Conservation (phyloP, 2,113 vertebrate species). For the Lasiurus borealis region DNA sequence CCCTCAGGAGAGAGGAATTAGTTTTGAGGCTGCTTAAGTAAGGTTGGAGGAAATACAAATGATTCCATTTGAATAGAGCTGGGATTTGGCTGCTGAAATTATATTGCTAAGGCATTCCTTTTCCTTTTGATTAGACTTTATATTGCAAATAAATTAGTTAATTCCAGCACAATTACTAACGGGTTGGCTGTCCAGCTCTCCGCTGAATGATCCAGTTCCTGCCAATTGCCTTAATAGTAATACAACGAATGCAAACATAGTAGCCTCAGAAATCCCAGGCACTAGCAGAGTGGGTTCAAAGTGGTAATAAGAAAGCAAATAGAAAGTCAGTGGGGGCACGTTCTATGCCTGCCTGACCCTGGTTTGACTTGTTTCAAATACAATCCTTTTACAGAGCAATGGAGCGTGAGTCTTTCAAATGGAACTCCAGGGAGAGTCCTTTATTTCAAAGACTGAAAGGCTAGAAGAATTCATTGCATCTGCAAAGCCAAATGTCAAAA, state of each 20-base stretch:
- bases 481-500: not conserved
- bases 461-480: slow-evolving; percentile 23
- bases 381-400: not conserved
- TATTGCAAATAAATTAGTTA: slow-evolving; percentile 30
- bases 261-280: not conserved
- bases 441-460: slow-evolving; percentile 21
- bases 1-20: not conserved
- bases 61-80: not conserved
- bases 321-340: not conserved
- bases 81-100: not conserved
- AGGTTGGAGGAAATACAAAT: not conserved
- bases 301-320: not conserved
- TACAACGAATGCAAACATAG: not conserved
- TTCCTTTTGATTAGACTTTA: slow-evolving; percentile 18
- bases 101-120: not conserved
- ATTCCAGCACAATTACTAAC: slow-evolving; percentile 26
- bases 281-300: not conserved
- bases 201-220: not conserved
- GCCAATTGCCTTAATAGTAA: not conserved
- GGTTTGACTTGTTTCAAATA: slow-evolving; percentile 18
- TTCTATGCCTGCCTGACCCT: not conserved
- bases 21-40: not conserved
- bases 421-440: not conserved
- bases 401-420: not conserved
- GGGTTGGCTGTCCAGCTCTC: not conserved